Evolutionary conservation across 2,888 invertebrate genomes (phyloP).

Genomic region (Callyntrura sp.): DNA sequence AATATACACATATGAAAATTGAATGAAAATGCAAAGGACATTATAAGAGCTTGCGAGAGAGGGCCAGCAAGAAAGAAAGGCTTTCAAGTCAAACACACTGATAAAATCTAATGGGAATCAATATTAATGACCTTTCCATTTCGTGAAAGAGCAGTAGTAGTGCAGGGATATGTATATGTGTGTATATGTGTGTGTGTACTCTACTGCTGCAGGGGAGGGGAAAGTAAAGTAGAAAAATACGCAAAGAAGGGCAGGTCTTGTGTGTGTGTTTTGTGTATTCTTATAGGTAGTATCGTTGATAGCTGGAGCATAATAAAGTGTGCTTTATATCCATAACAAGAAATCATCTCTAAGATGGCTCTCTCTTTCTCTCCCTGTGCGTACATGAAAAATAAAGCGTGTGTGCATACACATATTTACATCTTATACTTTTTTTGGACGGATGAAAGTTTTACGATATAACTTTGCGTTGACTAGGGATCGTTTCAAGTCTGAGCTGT

Average conservation of each 20-base stretch:
- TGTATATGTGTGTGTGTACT: too few species aligned
- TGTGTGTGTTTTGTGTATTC: not conserved
- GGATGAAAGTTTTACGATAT: slow-evolving; percentile 55
- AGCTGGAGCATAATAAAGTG: slow-evolving; percentile 20
- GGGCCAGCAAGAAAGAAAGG: slow-evolving; percentile 68
- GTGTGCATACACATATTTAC: not conserved
- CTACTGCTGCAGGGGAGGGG: not conserved
- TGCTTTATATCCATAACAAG: slow-evolving; percentile 15
- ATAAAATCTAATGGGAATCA: slow-evolving; percentile 82
- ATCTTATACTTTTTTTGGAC: not conserved
- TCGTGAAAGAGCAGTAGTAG: slow-evolving; percentile 55
- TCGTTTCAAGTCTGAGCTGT: slow-evolving; percentile 53
- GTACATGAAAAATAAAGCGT: too few species aligned
- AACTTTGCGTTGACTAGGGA: not conserved
- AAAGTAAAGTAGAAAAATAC: slow-evolving; percentile 25
- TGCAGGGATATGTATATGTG: too few species aligned
- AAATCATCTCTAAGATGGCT: slow-evolving; percentile 19
- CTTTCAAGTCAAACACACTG: slow-evolving; percentile 80
- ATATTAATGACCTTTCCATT: slow-evolving; percentile 82
- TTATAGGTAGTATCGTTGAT: not conserved
- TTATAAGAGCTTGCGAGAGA: slow-evolving; percentile 2
- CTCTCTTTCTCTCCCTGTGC: too few species aligned
- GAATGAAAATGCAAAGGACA: slow-evolving; percentile 45
- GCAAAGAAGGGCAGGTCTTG: too few species aligned
- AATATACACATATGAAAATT: not conserved